Conservation (phyloP, 53 echinoderm and acorn worm genomes). For the Echinometra lucunter region DNA sequence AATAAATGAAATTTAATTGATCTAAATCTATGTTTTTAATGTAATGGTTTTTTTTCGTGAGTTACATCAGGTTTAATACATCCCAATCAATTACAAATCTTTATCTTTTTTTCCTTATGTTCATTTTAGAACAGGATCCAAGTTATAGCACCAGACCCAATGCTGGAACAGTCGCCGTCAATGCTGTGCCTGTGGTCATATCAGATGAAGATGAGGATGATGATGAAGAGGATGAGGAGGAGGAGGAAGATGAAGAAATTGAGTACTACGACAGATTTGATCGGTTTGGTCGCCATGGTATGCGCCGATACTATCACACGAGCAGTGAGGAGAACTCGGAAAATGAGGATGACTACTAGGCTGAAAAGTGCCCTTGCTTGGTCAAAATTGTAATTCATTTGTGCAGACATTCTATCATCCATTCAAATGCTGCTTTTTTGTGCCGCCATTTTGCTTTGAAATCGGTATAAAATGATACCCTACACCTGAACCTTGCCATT, state of each 20-base stretch:
- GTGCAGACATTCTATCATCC: not conserved
- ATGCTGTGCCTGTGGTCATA: slow-evolving; percentile 30
- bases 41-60: too few relatives aligned
- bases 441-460: not conserved
- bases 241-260: slow-evolving; percentile 1
- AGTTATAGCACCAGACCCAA: slow-evolving; percentile 28
- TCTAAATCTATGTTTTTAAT: too few relatives aligned
- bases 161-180: not conserved
- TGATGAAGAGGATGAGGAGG: slow-evolving; percentile 52
- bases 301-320: not conserved
- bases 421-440: not conserved
- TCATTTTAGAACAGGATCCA: slow-evolving; percentile 43
- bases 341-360: slow-evolving; percentile 22
- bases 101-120: not conserved
- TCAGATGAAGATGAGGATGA: slow-evolving; percentile 52
- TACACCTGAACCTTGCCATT: not conserved
- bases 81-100: not conserved
- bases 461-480: not conserved
- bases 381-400: not conserved
- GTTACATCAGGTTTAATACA: not conserved
- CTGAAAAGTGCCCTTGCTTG: not conserved
- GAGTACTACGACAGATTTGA: not conserved
- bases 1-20: too few relatives aligned
- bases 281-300: not conserved
- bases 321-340: not conserved